Conservation (phyloP, 2,888 invertebrate genomes). For the Alloscopus bannaensis region DNA sequence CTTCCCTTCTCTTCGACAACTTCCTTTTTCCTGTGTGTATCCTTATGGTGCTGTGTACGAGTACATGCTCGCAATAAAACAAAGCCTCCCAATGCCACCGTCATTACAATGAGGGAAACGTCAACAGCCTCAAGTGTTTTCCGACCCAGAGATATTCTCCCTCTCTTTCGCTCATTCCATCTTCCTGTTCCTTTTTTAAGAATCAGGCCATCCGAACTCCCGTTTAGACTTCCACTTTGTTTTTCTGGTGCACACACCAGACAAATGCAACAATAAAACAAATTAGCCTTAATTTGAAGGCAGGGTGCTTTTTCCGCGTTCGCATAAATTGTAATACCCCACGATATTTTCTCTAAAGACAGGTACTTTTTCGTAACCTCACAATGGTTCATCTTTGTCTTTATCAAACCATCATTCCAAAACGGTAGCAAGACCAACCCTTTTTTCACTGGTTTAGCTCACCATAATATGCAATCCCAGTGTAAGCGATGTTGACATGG, state of each 20-base stretch:
- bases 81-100: slow-evolving; percentile 48
- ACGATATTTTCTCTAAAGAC: too few species aligned
- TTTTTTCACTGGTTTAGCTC: too few species aligned
- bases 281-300: background rate
- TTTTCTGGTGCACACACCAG: background rate
- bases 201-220: slow-evolving; percentile 55
- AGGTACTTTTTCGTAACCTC: too few species aligned
- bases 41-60: background rate
- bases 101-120: slow-evolving; percentile 24
- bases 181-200: slow-evolving; percentile 57
- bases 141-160: background rate
- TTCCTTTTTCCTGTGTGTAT: slow-evolving; percentile 52
- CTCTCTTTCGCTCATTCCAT: slow-evolving; percentile 14
- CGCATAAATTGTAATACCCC: background rate
- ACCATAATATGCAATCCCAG: too few species aligned
- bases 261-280: background rate
- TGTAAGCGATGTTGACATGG: too few species aligned
- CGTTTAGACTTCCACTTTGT: slow-evolving; percentile 3
- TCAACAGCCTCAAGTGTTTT: slow-evolving; percentile 1
- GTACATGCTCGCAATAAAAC: slow-evolving; percentile 23
- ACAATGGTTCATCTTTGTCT: too few species aligned
- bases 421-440: too few species aligned
- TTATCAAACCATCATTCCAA: too few species aligned
- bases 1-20: slow-evolving; percentile 52
- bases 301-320: background rate